Evolutionary conservation across 2,888 invertebrate genomes (phyloP), one percentile per base, ranked within the genome.

Genomic region (Panzeria rudis): DNA sequence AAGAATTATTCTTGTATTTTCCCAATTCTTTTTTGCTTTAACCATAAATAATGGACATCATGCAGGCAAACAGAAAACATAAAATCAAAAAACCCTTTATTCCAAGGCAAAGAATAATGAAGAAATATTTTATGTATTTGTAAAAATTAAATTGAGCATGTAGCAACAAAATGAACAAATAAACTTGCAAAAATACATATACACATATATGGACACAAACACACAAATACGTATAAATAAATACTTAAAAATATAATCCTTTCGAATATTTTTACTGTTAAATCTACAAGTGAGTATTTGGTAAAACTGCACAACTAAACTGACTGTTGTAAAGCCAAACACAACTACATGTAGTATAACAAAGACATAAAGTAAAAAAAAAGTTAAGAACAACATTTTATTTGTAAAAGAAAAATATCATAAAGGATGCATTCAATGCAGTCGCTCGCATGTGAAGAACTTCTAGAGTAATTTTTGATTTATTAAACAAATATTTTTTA

Each of bases 61-160:
- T 54, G 54, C 13, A 47, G 20, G 38, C 15, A 32, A 7, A 23
- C 17, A 47, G 23, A 38, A 71, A 25, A 41, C 0, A 23, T 38
- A 9, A 54, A 71, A 71, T 38, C 23, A 23, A 54, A 38, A 2
- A 3, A n/a, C 8, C 8, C 5, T 11, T 54, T 50, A 50, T 38
- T 41, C 4, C 35, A 23, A 38, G 32, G 20, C 15, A 50, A 44
- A 1, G 5, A 59, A 44, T 13, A 61, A 59, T 29, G 25, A 15
- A 35, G n/a, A 73, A 11, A 15, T 61, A 73, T 44, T 62, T 62
- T 6, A 35, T 62, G 56, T 77, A 68, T 77, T 68, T 77, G 68
- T 69, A 47, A 61, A 56, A 77, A 68, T 77, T 77, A 50, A 68
- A 77, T 77, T 77, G 77, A 77, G 68, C 77, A 69, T 68, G 50